These are phyloP conservation scores for Vultur gryphus DNA, from an alignment of 2,797 vertebrate species.

Conservation along the genomic window DNA sequence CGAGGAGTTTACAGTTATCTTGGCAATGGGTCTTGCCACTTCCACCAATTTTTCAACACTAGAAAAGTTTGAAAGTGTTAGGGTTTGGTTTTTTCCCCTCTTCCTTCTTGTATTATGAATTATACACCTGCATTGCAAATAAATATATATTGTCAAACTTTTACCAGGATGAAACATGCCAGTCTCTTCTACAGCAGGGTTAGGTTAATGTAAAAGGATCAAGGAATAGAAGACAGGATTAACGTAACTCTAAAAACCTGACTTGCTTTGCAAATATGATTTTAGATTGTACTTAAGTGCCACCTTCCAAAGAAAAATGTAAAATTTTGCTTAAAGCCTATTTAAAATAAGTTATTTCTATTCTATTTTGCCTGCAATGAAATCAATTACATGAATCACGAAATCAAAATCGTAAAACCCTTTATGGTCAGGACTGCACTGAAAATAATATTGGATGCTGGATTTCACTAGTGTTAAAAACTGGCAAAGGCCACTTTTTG, in stretches of 20 bases:
- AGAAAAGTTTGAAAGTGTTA: neutral
- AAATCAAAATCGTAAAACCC: neutral
- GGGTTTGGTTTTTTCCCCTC: rapidly evolving
- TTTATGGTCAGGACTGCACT: neutral
- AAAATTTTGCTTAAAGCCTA: neutral
- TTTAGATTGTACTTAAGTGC: neutral
- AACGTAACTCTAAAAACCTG: neutral
- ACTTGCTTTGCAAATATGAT: neutral
- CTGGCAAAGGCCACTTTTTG: neutral
- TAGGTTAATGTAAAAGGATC: neutral
- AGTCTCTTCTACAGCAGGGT: neutral
- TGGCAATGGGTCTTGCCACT: constrained; percentile 12
- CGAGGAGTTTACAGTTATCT: neutral
- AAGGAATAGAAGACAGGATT: neutral
- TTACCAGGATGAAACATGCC: neutral
- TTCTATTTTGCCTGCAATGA: neutral
- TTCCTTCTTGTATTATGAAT: neutral
- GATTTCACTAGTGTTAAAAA: neutral
- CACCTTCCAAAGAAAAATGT: neutral
- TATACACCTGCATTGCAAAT: neutral
- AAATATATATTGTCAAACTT: neutral
- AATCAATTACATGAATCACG: neutral
- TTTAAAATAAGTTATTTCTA: neutral
- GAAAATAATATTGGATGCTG: neutral
- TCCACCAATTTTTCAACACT: neutral